Conservation (phyloP, 1,140 invertebrate genomes). For the Trichonephila clavata region DNA sequence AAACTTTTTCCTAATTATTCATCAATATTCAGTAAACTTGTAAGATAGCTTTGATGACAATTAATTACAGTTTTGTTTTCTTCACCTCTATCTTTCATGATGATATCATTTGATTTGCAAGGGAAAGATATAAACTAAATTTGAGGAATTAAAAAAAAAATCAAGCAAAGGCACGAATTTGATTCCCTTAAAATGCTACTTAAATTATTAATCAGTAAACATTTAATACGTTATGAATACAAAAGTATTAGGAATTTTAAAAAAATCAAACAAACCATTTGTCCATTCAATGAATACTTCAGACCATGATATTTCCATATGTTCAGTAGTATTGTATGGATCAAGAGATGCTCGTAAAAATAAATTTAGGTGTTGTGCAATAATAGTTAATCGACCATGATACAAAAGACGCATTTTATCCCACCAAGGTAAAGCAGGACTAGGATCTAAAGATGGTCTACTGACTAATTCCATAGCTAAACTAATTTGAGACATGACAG, state of each 20-base stretch:
- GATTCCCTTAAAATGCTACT: too few relatives aligned
- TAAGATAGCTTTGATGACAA: too few relatives aligned
- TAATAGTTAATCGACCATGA: constrained; percentile 94
- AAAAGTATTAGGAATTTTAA: neutral
- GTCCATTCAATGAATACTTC: constrained; percentile 97
- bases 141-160: too few relatives aligned
- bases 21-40: too few relatives aligned
- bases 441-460: constrained; percentile 95
- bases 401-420: constrained; percentile 96
- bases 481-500: constrained; percentile 92
- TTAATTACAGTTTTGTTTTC: too few relatives aligned
- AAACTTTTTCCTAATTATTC: too few relatives aligned
- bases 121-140: too few relatives aligned
- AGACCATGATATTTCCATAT: constrained; percentile 98
- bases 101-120: too few relatives aligned
- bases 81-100: too few relatives aligned
- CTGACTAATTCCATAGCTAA: constrained; percentile 85
- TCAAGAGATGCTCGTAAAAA: constrained; percentile 96
- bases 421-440: constrained; percentile 96
- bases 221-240: too few relatives aligned
- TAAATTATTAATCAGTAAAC: too few relatives aligned
- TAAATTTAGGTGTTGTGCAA: constrained; percentile 91
- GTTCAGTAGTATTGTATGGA: constrained; percentile 99
- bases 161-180: too few relatives aligned
- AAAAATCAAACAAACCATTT: constrained; percentile 85